phyloP scores from a whole-genome alignment of 1,140 invertebrate genomes.

The Lysiphlebus fabarum region DNA sequence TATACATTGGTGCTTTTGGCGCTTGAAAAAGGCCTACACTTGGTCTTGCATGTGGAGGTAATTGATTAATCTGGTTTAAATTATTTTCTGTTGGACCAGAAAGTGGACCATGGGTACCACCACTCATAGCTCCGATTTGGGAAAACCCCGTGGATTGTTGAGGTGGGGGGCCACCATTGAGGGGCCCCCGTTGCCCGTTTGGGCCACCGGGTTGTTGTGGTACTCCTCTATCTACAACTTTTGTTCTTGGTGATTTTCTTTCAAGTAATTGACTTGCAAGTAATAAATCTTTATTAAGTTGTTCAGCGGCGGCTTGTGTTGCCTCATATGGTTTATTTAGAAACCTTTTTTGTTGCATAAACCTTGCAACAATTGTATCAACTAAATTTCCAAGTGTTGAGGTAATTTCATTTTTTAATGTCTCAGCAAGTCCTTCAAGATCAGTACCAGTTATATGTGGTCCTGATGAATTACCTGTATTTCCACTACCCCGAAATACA shows the following conservation, averaged over 20 bases:
- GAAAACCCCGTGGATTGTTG: conserved; percentile 55
- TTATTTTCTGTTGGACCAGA: conserved; percentile 57
- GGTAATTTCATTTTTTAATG: conserved; percentile 85
- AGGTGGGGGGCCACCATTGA: conserved; percentile 53
- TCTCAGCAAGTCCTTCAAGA: conserved; percentile 81
- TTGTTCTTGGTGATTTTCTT: conserved; percentile 76
- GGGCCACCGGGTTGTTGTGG: conserved; percentile 49
- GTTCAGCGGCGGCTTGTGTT: conserved; percentile 71
- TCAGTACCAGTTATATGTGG: conserved; percentile 68
- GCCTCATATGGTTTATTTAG: conserved; percentile 73
- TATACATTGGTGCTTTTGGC: conserved; percentile 64
- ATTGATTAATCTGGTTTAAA: conserved; percentile 63
- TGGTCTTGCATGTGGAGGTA: conserved; percentile 65
- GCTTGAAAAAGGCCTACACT: conserved; percentile 74
- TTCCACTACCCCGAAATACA: conserved; percentile 43
- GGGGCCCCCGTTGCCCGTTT: conserved; percentile 50
- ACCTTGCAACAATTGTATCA: conserved; percentile 81
- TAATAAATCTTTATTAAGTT: conserved; percentile 77
- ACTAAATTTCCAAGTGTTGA: conserved; percentile 80
- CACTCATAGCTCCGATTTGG: conserved; percentile 43
- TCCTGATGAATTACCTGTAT: conserved; percentile 52
- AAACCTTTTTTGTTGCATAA: conserved; percentile 75
- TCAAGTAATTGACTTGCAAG: conserved; percentile 76
- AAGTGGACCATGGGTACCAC: conserved; percentile 44
- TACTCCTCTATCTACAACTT: conserved; percentile 68